Evolutionary conservation across 1,140 invertebrate genomes (phyloP).

Genomic region (Philopotamus ludificatus): DNA sequence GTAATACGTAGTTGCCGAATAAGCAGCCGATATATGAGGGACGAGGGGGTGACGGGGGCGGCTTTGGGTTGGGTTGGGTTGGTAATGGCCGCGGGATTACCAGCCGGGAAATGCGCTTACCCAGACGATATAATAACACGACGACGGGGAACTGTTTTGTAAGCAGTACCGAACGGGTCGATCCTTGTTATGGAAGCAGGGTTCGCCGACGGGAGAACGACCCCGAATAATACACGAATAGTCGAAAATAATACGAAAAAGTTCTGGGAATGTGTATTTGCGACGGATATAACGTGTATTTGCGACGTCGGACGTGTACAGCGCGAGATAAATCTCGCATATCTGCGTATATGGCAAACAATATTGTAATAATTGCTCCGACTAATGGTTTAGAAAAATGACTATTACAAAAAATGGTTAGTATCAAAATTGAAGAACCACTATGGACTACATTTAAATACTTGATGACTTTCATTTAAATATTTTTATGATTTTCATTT

Average conservation of each 20-base stretch:
- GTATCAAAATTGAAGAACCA: no score
- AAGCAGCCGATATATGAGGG: constrained; percentile 7
- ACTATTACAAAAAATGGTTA: no score
- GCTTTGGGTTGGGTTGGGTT: neutral
- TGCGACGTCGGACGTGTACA: no score
- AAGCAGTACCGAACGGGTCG: constrained; percentile 29
- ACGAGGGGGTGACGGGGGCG: neutral
- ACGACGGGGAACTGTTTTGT: constrained; percentile 33
- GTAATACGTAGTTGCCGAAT: constrained; percentile 4
- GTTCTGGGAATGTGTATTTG: neutral
- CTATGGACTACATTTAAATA: no score
- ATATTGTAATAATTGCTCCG: no score
- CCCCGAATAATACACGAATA: neutral
- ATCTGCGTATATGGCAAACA: no score
- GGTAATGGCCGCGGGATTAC: constrained; percentile 13
- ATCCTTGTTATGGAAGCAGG: constrained; percentile 21
- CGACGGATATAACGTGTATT: neutral
- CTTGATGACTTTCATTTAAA: no score
- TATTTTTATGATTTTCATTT: no score
- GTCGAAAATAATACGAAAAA: neutral
- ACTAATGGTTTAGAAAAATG: no score
- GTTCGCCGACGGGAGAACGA: constrained; percentile 8
- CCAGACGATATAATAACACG: constrained; percentile 32
- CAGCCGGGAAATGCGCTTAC: constrained; percentile 28
- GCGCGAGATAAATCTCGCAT: no score